Base-by-base conservation (phyloP, 1,140 invertebrate genomes). In the Bicyclus anynana region DNA sequence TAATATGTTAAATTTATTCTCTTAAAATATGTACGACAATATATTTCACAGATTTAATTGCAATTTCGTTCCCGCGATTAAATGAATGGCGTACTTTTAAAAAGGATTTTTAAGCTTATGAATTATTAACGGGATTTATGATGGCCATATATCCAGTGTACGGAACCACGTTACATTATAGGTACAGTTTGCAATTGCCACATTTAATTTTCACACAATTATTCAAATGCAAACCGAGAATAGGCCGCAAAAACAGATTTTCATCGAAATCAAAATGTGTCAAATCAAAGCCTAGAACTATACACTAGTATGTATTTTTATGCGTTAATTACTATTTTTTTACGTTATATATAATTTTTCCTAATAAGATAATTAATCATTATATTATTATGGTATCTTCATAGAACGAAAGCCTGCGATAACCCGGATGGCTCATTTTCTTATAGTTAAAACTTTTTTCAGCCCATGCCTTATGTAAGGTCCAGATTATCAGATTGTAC, bases 21-120 rank as follows among this genome's bases (percentile, higher is more conserved):
- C 2, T 20, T 42, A 10, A 42, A 42, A 42, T 42, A 42, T 42
- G 38, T 20, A 20, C 38, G 37, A 20, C 38, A 20, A 20, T 42
- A 20, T 20, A 42, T 42, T 42, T 20, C 17, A n/a, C 37, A 42
- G 38, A 42, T 42, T 42, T 42, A 42, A 42, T 42, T 42, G 38
- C 38, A 42, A 20, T 42, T 42, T 42, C 38, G 38, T 42, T 17
- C 17, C 38, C 38, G 38, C 7, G 38, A 42, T 42, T 42, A 42
- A 42, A 42, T 42, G 38, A 42, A 42, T 20, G 38, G 38, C 38
- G 38, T 10, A 42, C 38, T 42, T 42, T 42, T 42, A 42, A 42
- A 42, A 42, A 42, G 38, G 38, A 42, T 42, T 42, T 42, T 20
- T 20, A 42, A 42, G 38, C 38, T 42, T 42, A 20, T 42, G 38